Evolutionary conservation across 2,113 vertebrate genomes (phyloP).

Genomic region (Notothenia rossii): DNA sequence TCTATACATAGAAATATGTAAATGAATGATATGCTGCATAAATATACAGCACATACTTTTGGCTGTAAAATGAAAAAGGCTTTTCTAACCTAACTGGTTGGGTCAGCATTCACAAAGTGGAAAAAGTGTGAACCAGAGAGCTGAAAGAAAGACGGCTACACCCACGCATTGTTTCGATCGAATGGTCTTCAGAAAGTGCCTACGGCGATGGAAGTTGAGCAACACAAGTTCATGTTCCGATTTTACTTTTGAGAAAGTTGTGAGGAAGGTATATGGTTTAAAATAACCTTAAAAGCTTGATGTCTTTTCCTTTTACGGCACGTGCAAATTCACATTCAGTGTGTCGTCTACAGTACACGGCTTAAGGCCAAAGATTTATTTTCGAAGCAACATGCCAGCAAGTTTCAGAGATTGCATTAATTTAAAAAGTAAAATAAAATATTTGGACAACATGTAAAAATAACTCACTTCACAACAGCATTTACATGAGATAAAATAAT

Average conservation of each 20-base stretch:
- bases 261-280: constrained; percentile 43
- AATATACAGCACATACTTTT: constrained; percentile 50
- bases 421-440: constrained; percentile 47
- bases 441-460: constrained; percentile 67
- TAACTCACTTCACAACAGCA: constrained; percentile 36
- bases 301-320: not conserved
- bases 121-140: constrained; percentile 59
- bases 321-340: constrained; percentile 72
- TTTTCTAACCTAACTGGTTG: constrained; percentile 62
- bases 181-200: constrained; percentile 80
- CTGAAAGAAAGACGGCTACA: constrained; percentile 58
- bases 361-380: constrained; percentile 51
- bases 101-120: constrained; percentile 74
- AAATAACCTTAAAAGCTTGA: constrained; percentile 18
- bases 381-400: constrained; percentile 24
- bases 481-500: constrained; percentile 47
- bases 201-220: constrained; percentile 65
- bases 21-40: constrained; percentile 51
- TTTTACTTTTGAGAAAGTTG: constrained; percentile 63
- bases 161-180: constrained; percentile 81
- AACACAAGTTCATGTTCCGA: constrained; percentile 52
- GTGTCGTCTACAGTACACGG: constrained; percentile 62
- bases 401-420: constrained; percentile 42
- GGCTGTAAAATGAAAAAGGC: constrained; percentile 47
- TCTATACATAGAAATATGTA: constrained; percentile 52